Base-by-base conservation (phyloP, 2,797 vertebrate species). In the Leptoclinus maculatus region DNA sequence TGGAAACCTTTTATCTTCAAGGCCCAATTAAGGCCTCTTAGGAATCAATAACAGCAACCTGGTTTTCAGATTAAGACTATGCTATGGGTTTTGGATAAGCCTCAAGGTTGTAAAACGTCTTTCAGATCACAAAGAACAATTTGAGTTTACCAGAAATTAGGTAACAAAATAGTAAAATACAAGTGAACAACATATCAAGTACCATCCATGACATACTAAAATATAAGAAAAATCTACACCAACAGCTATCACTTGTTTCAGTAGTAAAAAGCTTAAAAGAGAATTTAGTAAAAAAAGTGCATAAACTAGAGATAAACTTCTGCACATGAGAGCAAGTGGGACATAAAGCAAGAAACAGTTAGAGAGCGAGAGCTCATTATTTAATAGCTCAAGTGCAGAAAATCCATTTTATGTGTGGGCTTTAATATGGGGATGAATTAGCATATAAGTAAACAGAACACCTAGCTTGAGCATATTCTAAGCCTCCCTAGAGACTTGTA, bases 391-490 rank as follows among this genome's bases (percentile, higher is more conserved):
- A 14, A 82, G 45, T 78, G 69, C 64, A 82, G 84, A 83, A 87
- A 91, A 91, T 87, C 82, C 65, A 86, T 87, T 91, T 82, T 73
- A 73, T 45, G 62, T 85, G 81, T 86, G 74, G 78, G 82, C 78
- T 88, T 88, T 82, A 83, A 77, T 68, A 79, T 73, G 69, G 68
- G 43, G 57, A 80, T 53, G 71, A 83, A 92, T 93, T 86, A 83
- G 82, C 88, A 91, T 87, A 83, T 11, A 70, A 79, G 80, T 90
- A 90, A 92, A 92, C 88, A 91, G 64, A 85, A 76, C 64, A 80
- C 83, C 81, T 78, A 66, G 82, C 74, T 82, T 71, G 65, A 71
- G 81, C 77, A 80, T 83, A 83, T 78, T 80, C 70, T 65, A 68
- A 85, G 56, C 53, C 38, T 84, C 80, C 75, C 74, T 14, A 2